Conservation (phyloP, 2,888 invertebrate genomes). For the Hirtodrosophila cameraria region DNA sequence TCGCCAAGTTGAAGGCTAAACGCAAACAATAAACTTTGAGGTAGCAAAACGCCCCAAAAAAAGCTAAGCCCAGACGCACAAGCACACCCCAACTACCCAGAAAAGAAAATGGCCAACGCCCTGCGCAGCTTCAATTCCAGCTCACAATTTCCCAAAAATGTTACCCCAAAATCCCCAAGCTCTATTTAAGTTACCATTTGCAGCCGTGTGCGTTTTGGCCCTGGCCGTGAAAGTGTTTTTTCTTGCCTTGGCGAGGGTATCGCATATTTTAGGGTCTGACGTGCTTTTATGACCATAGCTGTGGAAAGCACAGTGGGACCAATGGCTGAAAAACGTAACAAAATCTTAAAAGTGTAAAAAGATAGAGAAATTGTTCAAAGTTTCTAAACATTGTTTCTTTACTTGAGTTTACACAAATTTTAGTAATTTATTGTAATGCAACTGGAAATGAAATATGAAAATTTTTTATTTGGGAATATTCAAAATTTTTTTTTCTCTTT, state of each 20-base stretch:
- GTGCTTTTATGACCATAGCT: slow-evolving; percentile 24
- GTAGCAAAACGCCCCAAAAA: slow-evolving; percentile 26
- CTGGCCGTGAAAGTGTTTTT: slow-evolving; percentile 25
- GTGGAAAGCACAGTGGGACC: too few species aligned
- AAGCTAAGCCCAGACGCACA: slow-evolving; percentile 19
- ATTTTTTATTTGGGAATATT: too few species aligned
- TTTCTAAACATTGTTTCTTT: too few species aligned
- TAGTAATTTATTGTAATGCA: too few species aligned
- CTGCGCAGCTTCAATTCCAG: slow-evolving; percentile 47
- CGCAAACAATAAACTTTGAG: slow-evolving; percentile 58
- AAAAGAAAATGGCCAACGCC: slow-evolving; percentile 18
- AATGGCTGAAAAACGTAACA: too few species aligned
- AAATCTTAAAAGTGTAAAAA: too few species aligned
- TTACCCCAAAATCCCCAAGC: background rate
- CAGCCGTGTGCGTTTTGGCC: slow-evolving; percentile 14
- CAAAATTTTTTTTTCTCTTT: too few species aligned
- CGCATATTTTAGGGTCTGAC: slow-evolving; percentile 34
- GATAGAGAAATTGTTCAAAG: too few species aligned
- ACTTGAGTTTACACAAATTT: too few species aligned
- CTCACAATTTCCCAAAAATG: slow-evolving; percentile 1
- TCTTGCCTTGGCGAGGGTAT: background rate
- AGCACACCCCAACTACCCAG: background rate
- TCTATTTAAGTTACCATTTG: background rate
- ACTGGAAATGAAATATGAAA: too few species aligned
- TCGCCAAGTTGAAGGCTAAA: slow-evolving; percentile 51